Conservation (phyloP, 2,113 vertebrate genomes). For the Eidolon helvum region DNA sequence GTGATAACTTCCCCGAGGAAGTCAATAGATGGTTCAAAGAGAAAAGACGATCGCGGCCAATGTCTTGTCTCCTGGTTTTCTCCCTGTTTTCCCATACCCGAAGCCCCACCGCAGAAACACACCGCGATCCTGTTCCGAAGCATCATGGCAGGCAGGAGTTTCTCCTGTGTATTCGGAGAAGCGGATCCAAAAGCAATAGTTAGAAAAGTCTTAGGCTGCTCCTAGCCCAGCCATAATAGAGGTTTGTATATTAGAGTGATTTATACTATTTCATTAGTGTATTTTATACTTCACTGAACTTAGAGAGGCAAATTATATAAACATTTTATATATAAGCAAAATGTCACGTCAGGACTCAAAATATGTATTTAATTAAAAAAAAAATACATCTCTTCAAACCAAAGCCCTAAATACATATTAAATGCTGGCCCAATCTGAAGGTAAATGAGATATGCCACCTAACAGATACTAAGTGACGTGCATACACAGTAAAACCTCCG, state of each 20-base stretch:
- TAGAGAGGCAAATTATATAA: slow-evolving; percentile 71
- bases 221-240: slow-evolving; percentile 33
- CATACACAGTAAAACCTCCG: neutral
- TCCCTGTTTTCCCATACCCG: neutral
- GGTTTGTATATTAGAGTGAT: slow-evolving; percentile 44
- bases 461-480: slow-evolving; percentile 54
- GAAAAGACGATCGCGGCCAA: neutral
- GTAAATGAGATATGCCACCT: slow-evolving; percentile 61
- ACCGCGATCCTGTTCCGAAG: neutral
- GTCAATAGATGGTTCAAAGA: neutral
- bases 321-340: slow-evolving; percentile 68
- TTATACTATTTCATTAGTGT: slow-evolving; percentile 63
- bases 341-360: slow-evolving; percentile 69
- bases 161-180: neutral
- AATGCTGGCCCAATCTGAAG: slow-evolving; percentile 56
- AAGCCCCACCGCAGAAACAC: neutral
- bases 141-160: no score
- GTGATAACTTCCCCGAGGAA: neutral
- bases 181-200: neutral
- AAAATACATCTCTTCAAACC: slow-evolving; percentile 70
- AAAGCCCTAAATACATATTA: slow-evolving; percentile 77
- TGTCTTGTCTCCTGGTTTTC: neutral
- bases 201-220: neutral
- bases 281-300: slow-evolving; percentile 65
- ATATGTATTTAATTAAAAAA: slow-evolving; percentile 80